Evolutionary conservation across 2,797 vertebrate species (phyloP).

Genomic region (Chrysocyon brachyurus): DNA sequence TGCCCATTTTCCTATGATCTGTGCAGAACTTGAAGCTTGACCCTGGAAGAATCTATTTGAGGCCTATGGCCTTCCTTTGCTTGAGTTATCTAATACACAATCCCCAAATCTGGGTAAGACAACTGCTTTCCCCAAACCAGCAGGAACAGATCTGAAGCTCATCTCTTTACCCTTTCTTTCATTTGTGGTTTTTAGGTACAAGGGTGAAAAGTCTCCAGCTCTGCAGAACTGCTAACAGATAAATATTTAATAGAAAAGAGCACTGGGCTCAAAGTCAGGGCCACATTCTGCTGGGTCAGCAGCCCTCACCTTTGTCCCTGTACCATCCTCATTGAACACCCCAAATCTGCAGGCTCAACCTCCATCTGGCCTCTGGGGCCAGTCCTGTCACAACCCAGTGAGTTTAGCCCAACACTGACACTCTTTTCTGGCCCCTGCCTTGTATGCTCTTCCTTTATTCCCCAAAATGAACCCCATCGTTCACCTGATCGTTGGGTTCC

Average conservation of each 20-base stretch:
- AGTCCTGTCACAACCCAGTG: neutral
- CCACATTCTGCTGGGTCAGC: neutral
- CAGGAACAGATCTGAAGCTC: neutral
- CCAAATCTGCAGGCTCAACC: neutral
- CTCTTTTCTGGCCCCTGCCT: neutral
- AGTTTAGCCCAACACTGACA: neutral
- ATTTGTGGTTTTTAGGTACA: neutral
- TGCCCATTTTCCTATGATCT: neutral
- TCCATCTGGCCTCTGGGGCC: neutral
- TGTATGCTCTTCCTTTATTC: neutral
- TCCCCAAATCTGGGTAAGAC: neutral
- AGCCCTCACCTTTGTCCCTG: conserved; percentile 33
- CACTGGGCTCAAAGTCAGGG: conserved; percentile 60
- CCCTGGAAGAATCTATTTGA: neutral
- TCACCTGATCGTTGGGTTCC: neutral
- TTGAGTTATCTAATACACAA: neutral
- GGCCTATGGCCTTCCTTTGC: neutral
- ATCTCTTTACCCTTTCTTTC: neutral
- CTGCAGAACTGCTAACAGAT: neutral
- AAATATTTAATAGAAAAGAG: conserved; percentile 61
- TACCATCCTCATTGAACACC: neutral
- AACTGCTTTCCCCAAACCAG: neutral
- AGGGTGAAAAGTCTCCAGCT: conserved; percentile 15
- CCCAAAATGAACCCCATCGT: neutral
- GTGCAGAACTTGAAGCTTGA: neutral